Conservation (phyloP, 2,888 invertebrate species). For the Pseudococcus jackbeardsleyi region DNA sequence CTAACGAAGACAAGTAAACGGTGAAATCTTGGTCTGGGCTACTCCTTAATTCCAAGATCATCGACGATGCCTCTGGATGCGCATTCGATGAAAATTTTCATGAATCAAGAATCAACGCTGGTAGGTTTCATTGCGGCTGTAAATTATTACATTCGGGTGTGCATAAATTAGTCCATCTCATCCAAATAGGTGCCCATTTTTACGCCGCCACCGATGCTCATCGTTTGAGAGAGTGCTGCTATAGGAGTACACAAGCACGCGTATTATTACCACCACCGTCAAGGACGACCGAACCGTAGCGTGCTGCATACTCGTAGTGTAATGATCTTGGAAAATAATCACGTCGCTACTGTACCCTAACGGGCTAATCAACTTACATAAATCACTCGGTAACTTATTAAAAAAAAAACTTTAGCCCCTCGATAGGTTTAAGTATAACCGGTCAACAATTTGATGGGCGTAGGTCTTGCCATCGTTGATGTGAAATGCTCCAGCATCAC, state of each 20-base stretch:
- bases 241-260: not conserved
- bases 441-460: slow-evolving; percentile 34
- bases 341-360: slow-evolving; percentile 52
- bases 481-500: not conserved
- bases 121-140: not conserved
- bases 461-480: not conserved
- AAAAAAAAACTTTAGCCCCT: slow-evolving; percentile 27
- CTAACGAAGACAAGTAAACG: too few species aligned
- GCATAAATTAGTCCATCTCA: slow-evolving; percentile 13
- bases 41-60: too few species aligned
- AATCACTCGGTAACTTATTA: slow-evolving; percentile 50
- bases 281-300: not conserved
- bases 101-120: too few species aligned
- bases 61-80: too few species aligned
- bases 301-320: not conserved
- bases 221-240: not conserved
- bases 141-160: slow-evolving; percentile 37
- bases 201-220: not conserved
- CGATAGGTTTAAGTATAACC: not conserved
- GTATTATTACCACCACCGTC: slow-evolving; percentile 39
- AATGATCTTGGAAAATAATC: slow-evolving; percentile 48
- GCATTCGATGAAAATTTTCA: too few species aligned
- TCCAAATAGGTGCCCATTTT: not conserved
- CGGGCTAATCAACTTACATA: slow-evolving; percentile 55
- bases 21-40: too few species aligned